Conservation (phyloP, 2,797 vertebrate genomes). For the Periparus ater region DNA sequence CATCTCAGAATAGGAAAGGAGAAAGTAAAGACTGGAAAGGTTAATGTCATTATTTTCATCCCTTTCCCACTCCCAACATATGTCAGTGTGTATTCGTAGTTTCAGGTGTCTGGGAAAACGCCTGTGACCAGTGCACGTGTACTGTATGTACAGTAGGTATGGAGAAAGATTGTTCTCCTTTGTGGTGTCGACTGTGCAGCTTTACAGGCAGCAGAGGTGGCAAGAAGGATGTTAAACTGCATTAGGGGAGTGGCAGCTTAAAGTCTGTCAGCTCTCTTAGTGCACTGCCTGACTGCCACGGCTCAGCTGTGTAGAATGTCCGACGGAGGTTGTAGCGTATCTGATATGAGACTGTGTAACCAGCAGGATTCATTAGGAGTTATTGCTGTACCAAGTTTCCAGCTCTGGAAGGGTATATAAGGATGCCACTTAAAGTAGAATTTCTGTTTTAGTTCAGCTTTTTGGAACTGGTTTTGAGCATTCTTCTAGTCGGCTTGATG, state of each 20-base stretch:
- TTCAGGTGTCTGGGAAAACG: not conserved
- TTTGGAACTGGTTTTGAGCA: not conserved
- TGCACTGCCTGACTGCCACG: accelerated
- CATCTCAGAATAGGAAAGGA: not conserved
- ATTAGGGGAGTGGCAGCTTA: not conserved
- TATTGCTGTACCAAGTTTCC: not conserved
- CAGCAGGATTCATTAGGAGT: not conserved
- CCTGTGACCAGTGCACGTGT: not conserved
- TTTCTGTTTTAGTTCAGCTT: not conserved
- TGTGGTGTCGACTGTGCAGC: accelerated
- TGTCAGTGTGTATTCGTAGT: not conserved
- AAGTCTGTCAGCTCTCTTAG: not conserved
- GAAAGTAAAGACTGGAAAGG: not conserved
- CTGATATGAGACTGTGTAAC: not conserved
- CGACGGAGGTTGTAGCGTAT: not conserved
- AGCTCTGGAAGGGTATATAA: not conserved
- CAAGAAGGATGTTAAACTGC: not conserved
- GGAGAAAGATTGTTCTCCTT: not conserved
- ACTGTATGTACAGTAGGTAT: accelerated
- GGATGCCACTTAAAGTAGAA: not conserved
- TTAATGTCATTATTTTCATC: accelerated
- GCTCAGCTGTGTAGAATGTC: not conserved
- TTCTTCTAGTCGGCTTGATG: not conserved
- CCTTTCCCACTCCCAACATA: not conserved
- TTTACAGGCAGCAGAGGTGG: not conserved